phyloP scores from a whole-genome alignment of 2,113 vertebrate genomes.

The Calidris pugnax region DNA sequence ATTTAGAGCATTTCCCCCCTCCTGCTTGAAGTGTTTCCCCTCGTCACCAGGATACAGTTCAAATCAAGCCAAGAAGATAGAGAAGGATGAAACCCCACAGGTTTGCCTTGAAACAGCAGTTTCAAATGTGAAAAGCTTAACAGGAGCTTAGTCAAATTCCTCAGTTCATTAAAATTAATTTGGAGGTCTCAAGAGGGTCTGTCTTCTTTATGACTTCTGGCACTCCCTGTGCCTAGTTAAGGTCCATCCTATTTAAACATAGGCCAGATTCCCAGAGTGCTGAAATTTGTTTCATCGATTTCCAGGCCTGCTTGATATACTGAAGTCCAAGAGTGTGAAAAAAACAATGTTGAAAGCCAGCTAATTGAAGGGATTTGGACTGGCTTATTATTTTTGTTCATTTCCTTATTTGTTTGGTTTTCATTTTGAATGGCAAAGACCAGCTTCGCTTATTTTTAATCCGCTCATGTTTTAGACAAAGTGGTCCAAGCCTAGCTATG shows the following conservation, averaged over 20 bases:
- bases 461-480: not conserved
- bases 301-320: not conserved
- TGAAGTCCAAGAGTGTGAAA: not conserved
- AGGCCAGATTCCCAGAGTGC: not conserved
- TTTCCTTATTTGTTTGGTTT: not conserved
- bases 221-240: not conserved
- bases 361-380: not conserved
- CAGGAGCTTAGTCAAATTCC: constrained; percentile 27
- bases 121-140: constrained; percentile 8
- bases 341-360: not conserved
- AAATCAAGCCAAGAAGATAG: not conserved
- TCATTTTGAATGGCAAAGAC: not conserved
- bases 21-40: not conserved
- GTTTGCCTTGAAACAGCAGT: constrained; percentile 5
- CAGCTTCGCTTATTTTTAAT: not conserved
- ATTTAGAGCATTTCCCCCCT: not conserved
- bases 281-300: not conserved
- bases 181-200: constrained; percentile 9
- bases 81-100: not conserved
- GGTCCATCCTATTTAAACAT: not conserved
- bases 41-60: not conserved
- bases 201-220: constrained; percentile 4
- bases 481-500: not conserved
- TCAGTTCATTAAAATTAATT: constrained; percentile 59
- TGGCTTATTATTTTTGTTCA: not conserved